phyloP scores from a whole-genome alignment of 2,797 vertebrate genomes.

The Lagocephalus sceleratus region DNA sequence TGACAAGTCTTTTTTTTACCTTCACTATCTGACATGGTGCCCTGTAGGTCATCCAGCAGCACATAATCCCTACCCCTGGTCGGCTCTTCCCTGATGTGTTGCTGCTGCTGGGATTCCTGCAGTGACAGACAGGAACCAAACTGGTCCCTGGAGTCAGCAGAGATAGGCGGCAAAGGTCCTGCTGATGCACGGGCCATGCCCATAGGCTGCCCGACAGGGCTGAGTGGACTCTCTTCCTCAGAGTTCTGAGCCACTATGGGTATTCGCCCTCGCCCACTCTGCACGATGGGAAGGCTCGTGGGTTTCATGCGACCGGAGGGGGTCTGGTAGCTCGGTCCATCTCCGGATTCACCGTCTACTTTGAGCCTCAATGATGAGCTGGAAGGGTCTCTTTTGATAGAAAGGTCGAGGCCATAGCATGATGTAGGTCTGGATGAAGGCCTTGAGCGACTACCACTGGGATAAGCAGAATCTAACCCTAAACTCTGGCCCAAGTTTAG shows the following conservation, averaged over 20 bases:
- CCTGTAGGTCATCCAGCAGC: slow-evolving; percentile 97
- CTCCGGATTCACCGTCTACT: slow-evolving; percentile 88
- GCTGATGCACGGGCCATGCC: slow-evolving; percentile 98
- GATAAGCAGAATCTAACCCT: slow-evolving; percentile 83
- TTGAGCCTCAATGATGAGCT: slow-evolving; percentile 95
- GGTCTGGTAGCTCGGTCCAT: slow-evolving; percentile 81
- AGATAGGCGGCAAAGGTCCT: slow-evolving; percentile 96
- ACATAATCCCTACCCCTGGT: slow-evolving; percentile 89
- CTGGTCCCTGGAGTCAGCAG: slow-evolving; percentile 96
- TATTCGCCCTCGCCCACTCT: slow-evolving; percentile 90
- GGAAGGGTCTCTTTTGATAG: slow-evolving; percentile 94
- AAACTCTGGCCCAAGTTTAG: slow-evolving; percentile 85
- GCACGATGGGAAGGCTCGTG: slow-evolving; percentile 95
- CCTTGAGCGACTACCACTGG: slow-evolving; percentile 92
- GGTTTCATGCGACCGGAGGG: slow-evolving; percentile 95
- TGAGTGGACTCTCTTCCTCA: slow-evolving; percentile 97
- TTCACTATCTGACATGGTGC: slow-evolving; percentile 99
- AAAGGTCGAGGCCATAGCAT: slow-evolving; percentile 95
- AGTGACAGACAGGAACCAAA: slow-evolving; percentile 98
- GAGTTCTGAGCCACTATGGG: slow-evolving; percentile 98
- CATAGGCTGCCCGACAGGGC: slow-evolving; percentile 98
- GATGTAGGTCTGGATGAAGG: slow-evolving; percentile 95
- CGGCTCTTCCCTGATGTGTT: slow-evolving; percentile 96
- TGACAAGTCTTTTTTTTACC: slow-evolving; percentile 83
- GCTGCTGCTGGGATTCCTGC: slow-evolving; percentile 90